Evolutionary conservation across 1,140 invertebrate genomes (phyloP).

Genomic region (Streblospio benedicti): DNA sequence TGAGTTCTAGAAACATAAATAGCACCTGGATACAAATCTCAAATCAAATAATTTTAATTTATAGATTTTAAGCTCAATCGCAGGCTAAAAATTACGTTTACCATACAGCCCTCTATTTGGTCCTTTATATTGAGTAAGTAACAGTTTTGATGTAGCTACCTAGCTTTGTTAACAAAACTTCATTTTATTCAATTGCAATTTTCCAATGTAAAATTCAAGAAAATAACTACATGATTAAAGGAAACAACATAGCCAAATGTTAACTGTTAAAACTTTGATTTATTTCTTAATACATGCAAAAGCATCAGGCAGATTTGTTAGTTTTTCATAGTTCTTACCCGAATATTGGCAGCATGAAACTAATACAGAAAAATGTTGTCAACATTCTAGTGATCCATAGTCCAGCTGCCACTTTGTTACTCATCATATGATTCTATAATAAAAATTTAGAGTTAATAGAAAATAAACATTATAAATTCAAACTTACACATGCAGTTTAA

Average conservation of each 20-base stretch:
- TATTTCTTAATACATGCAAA: background rate
- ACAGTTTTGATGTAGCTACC: background rate
- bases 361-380: conserved; percentile 70
- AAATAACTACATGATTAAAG: background rate
- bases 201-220: background rate
- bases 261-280: background rate
- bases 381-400: conserved; percentile 74
- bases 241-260: background rate
- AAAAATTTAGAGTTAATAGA: background rate
- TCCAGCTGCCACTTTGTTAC: conserved; percentile 74
- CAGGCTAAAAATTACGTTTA: background rate
- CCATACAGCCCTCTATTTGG: background rate
- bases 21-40: background rate
- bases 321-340: conserved; percentile 57
- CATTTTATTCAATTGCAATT: background rate
- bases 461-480: background rate
- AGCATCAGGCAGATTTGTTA: background rate
- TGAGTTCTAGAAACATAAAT: conserved; percentile 55
- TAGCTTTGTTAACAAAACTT: background rate
- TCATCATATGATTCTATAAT: conserved; percentile 55
- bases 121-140: background rate
- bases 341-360: conserved; percentile 79
- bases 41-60: conserved; percentile 1
- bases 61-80: background rate
- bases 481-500: background rate